Base-by-base conservation (phyloP, 2,888 invertebrate genomes). In the Unio delphinus region DNA sequence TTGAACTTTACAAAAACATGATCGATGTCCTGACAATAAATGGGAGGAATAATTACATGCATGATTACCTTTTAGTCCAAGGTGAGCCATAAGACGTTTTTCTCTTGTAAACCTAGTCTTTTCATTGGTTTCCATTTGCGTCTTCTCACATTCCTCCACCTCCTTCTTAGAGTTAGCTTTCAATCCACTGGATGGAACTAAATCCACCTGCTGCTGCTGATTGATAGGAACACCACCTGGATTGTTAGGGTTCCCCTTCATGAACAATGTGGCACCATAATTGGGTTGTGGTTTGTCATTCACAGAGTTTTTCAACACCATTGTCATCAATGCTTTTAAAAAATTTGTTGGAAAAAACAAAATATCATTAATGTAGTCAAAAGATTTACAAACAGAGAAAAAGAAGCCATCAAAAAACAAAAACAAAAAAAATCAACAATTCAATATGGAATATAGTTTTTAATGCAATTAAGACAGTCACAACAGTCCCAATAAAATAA, bases 251-350 rank as follows among this genome's bases (percentile, higher is more conserved):
- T 18, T 23, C 20, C 20, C 55, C 63, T 79, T 80, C 55, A 73
- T 72, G 66, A 84, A 87, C 34, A 86, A 69, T 4, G 84, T 85
- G 6, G 84, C 81, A 28, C 85, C 87, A 45, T 79, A 73, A 65
- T 84, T 84, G 11, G 65, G 56, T 20, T 81, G 77, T 30, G 83
- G 81, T 8, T 64, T 66, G 26, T 69, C 70, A 8, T 75, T 67
- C 3, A 72, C 73, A 18, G 79, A 74, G 71, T 81, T 84, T 71
- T 87, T 87, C 70, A 83, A 75, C 4, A 86, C 81, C 56, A 85
- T 80, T 15, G 85, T 87, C 82, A 87, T 82, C 61, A 82, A 55
- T 57, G 73, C 87, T 87, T 74, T 20, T 74, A 77, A 63, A 28
- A 55, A 26, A 63, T 28, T 26, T 62, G 20, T 3, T 30, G n/a